Evolutionary conservation across 1,140 invertebrate species (phyloP).

Genomic region (Ridgeia piscesae): DNA sequence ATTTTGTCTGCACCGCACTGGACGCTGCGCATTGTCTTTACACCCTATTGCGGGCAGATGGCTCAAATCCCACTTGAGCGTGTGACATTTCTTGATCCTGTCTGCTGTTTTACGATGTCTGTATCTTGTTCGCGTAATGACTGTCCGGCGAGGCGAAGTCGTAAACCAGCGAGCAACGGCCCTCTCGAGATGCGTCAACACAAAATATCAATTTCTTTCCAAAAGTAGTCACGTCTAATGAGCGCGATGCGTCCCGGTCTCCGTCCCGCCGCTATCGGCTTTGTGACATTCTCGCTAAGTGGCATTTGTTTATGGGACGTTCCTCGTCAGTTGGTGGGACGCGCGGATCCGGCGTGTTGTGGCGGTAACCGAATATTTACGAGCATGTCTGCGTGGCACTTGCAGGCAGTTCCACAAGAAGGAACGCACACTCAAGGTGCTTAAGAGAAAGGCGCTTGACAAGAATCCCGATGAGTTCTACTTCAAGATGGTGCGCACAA

Average conservation of each 20-base stretch:
- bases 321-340: not conserved
- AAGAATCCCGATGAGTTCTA: conserved; percentile 99
- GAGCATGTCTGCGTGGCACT: not conserved
- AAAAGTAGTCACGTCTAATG: not conserved
- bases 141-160: not conserved
- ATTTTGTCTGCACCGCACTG: not conserved
- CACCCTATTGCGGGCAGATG: not conserved
- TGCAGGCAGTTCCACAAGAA: conserved; percentile 78
- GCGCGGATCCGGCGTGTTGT: not conserved
- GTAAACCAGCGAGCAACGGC: not conserved
- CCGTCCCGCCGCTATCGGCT: not conserved
- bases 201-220: conserved; percentile 6
- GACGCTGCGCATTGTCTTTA: too few relatives aligned
- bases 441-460: conserved; percentile 82
- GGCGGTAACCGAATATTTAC: not conserved
- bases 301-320: not conserved
- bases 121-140: conserved; percentile 11
- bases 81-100: not conserved
- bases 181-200: not conserved
- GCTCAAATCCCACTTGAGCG: conserved; percentile 14
- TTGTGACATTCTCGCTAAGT: not conserved
- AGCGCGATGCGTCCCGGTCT: not conserved
- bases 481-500: conserved; percentile 95
- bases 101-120: not conserved
- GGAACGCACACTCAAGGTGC: conserved; percentile 76